Evolutionary conservation across 2,797 vertebrate genomes (phyloP), one percentile per base, ranked within the genome.

Genomic region (Rhynchonycteris naso): DNA sequence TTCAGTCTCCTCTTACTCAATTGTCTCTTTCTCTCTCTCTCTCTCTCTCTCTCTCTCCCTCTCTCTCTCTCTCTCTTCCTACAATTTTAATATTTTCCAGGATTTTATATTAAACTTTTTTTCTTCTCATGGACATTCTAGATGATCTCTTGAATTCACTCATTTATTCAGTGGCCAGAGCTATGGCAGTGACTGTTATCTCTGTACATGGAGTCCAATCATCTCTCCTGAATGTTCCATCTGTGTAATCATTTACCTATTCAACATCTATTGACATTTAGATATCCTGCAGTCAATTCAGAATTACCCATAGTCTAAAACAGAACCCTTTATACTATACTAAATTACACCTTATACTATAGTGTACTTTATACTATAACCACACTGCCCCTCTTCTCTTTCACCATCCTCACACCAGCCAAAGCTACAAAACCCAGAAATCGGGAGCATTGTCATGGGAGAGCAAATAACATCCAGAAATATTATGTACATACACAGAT

Each of bases 211-310:
- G 24, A 28, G 24, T 38, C 43, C 47, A 50, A 2, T 22, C 16
- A n/a, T 30, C 90, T 69, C 35, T 61, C 35, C 30, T 47, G 19
- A 74, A 11, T 7, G 3, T 59, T 79, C 7, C 38, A 26, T 5
- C 68, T 65, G 0, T 63, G 9, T 30, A 50, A 16, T 33, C 7
- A 14, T n/a, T 35, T 28, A 56, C 56, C 12, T 61, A 2, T 30
- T 74, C 63, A 61, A 4, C 21, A 13, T 72, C 28, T 35, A 0
- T n/a, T 30, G 58, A 9, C 38, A 26, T 35, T 58, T 21, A 28
- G 15, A 24, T 35, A n/a, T 30, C 43, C 47, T 95, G 28, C 83
- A 80, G 96, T 94, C 84, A 87, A 19, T 22, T 92, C 75, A 59
- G 5, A 47, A 21, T 80, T 13, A 43, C 4, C 30, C 7, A 16